Percentiles rank a stretch among this genome's conserved stretches.
These are phyloP conservation scores for Acanthiza pusilla DNA, from an alignment of 2,797 vertebrate genomes.

Conservation along the genomic window DNA sequence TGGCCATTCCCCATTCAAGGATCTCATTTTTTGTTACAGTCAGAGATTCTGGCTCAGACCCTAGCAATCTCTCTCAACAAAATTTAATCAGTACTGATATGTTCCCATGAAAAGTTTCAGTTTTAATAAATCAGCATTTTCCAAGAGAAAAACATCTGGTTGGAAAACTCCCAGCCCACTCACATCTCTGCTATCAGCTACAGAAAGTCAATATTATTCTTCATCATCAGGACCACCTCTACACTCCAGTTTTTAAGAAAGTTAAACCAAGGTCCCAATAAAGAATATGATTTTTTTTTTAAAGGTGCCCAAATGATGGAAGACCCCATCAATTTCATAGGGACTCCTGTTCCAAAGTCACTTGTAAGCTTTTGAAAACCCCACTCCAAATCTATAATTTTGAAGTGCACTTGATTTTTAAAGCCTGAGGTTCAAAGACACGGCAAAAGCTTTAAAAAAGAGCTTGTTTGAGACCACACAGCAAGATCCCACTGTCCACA, in stretches of 20 bases:
- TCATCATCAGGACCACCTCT: not conserved
- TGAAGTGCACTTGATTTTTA: not conserved
- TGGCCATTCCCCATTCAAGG: not conserved
- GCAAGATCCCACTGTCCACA: not conserved
- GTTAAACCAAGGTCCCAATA: not conserved
- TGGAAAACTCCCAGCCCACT: slow-evolving; percentile 51
- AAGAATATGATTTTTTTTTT: not conserved
- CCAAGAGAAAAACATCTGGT: slow-evolving; percentile 37
- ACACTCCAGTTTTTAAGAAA: slow-evolving; percentile 7
- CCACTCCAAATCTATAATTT: not conserved
- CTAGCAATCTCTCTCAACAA: slow-evolving; percentile 26
- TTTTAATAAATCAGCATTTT: slow-evolving; percentile 62
- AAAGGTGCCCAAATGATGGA: not conserved
- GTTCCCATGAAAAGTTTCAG: slow-evolving; percentile 64
- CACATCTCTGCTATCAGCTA: slow-evolving; percentile 41
- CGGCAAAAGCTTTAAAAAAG: not conserved
- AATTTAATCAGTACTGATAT: slow-evolving; percentile 65
- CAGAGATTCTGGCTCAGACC: slow-evolving; percentile 34
- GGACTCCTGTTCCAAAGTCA: not conserved
- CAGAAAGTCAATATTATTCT: slow-evolving; percentile 50
- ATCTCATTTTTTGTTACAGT: slow-evolving; percentile 6
- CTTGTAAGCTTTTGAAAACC: not conserved
- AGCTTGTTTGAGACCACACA: not conserved
- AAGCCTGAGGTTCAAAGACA: not conserved
- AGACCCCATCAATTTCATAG: not conserved